Evolutionary conservation across 2,888 invertebrate species (phyloP).

Genomic region (Morinoia aosen): DNA sequence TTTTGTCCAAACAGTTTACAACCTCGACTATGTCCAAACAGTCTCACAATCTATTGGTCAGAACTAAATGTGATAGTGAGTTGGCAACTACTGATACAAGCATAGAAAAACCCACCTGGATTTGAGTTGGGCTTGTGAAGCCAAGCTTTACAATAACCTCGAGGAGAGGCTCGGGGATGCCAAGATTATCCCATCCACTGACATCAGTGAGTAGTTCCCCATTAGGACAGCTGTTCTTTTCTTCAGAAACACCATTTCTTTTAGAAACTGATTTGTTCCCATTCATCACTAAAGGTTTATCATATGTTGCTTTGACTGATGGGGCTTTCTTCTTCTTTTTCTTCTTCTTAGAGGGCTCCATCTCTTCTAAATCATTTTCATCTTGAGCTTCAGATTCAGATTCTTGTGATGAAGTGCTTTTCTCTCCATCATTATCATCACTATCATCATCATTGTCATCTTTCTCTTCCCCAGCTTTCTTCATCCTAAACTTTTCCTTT

Average conservation of each 20-base stretch:
- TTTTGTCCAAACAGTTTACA: too few relatives aligned
- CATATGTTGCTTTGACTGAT: background rate
- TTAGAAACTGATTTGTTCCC: background rate
- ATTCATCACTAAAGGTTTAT: background rate
- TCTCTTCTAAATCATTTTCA: background rate
- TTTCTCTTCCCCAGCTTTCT: background rate
- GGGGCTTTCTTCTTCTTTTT: conserved; percentile 41
- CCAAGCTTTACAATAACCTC: conserved; percentile 82
- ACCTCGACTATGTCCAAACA: too few relatives aligned
- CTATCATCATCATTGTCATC: background rate
- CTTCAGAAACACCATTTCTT: background rate
- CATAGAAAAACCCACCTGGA: conserved; percentile 77
- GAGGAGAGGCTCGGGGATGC: conserved; percentile 80
- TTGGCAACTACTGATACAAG: background rate
- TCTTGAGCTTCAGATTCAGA: background rate
- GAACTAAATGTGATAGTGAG: too few relatives aligned
- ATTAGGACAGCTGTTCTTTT: background rate
- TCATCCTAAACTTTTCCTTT: background rate
- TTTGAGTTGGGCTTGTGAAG: conserved; percentile 88
- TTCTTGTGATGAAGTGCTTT: background rate
- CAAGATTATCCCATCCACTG: conserved; percentile 72
- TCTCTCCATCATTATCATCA: background rate
- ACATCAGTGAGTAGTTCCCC: conserved; percentile 68
- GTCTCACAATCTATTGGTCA: too few relatives aligned
- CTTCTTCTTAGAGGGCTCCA: conserved; percentile 18